phyloP scores from a whole-genome alignment of 2,888 invertebrate species.

The Schizaphis graminum region DNA sequence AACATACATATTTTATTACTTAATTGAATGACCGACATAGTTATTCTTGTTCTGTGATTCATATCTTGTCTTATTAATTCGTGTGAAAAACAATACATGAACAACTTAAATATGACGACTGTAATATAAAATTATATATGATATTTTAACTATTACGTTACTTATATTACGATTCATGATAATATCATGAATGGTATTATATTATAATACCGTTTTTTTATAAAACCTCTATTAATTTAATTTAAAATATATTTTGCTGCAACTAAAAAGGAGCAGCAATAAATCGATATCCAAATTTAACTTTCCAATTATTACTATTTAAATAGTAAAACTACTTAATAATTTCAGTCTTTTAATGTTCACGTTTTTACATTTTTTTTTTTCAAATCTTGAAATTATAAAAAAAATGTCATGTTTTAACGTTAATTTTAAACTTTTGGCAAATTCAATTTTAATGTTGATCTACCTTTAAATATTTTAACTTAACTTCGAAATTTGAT shows the following conservation, averaged over 20 bases:
- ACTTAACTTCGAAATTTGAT: not conserved
- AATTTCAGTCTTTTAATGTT: not conserved
- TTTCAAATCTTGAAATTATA: not conserved
- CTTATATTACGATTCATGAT: not conserved
- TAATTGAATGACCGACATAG: not conserved
- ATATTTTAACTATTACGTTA: not conserved
- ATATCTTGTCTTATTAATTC: not conserved
- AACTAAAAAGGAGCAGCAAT: not conserved
- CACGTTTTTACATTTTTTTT: not conserved
- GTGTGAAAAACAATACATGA: not conserved
- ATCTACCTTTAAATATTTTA: not conserved
- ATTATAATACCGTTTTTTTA: not conserved
- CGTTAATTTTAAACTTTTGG: too few relatives aligned
- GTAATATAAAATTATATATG: not conserved
- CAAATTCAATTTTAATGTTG: not conserved
- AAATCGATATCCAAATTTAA: not conserved
- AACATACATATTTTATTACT: not conserved
- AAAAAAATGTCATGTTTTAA: too few relatives aligned
- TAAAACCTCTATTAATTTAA: not conserved
- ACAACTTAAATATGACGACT: not conserved
- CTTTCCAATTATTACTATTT: not conserved
- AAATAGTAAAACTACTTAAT: not conserved
- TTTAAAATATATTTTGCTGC: not conserved
- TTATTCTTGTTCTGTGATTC: too few relatives aligned
- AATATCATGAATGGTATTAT: too few relatives aligned